Evolutionary conservation across 2,797 vertebrate species (phyloP).

Genomic region (Simalia tracyae): DNA sequence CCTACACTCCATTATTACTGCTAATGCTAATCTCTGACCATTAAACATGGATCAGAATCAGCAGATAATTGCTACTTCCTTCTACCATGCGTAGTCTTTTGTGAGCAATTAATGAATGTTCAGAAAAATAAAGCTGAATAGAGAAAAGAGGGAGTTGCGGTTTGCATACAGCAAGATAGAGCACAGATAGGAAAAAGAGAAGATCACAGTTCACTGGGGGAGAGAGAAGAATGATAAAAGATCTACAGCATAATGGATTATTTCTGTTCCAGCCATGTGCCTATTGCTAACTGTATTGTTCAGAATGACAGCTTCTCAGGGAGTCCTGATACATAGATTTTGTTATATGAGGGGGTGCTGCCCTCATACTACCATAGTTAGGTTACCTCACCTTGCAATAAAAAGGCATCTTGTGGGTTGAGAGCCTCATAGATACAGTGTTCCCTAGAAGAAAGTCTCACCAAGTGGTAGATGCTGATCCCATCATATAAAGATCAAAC

Average conservation of each 20-base stretch:
- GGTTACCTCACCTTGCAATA: not conserved
- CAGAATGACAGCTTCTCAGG: not conserved
- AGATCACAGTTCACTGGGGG: conserved; percentile 54
- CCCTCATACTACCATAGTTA: not conserved
- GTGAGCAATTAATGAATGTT: conserved; percentile 72
- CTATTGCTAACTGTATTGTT: conserved; percentile 15
- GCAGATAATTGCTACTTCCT: conserved; percentile 70
- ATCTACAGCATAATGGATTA: conserved; percentile 28
- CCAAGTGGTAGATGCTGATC: not conserved
- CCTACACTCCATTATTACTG: conserved; percentile 58
- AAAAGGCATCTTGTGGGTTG: not conserved
- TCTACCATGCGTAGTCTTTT: conserved; percentile 69
- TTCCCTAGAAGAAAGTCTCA: not conserved
- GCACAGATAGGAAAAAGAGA: conserved; percentile 58
- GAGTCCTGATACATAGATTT: not conserved
- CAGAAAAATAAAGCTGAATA: conserved; percentile 69
- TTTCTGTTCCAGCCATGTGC: conserved; percentile 37
- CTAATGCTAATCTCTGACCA: conserved; percentile 69
- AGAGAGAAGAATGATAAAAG: conserved; percentile 59
- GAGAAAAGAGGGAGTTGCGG: conserved; percentile 61
- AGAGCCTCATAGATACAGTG: not conserved
- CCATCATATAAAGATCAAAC: not conserved
- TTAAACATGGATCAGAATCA: conserved; percentile 69
- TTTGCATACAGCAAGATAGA: conserved; percentile 69
- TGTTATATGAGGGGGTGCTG: not conserved